A percentile compares a stretch with the other conserved stretches of the same genome.
Evolutionary conservation across 1,140 invertebrate species (phyloP).

Genomic region (Pachypeltis micranthus): DNA sequence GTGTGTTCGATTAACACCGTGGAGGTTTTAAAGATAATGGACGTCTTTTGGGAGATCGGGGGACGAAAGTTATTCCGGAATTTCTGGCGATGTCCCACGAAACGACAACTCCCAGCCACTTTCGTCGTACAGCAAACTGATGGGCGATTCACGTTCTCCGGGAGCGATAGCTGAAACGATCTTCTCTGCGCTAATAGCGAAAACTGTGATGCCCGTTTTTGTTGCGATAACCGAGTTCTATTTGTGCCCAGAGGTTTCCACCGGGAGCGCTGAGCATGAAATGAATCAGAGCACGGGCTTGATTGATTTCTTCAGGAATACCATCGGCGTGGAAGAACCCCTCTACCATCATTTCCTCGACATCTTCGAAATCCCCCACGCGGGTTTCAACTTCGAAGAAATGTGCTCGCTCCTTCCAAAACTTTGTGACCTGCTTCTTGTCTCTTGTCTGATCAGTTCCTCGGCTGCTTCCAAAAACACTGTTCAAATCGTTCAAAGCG

Average conservation of each 20-base stretch:
- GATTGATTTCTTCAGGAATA: slow-evolving; percentile 67
- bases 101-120: too few species aligned
- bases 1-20: too few species aligned
- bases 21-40: too few species aligned
- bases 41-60: too few species aligned
- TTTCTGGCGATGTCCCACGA: too few species aligned
- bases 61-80: too few species aligned
- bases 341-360: slow-evolving; percentile 78
- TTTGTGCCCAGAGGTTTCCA: slow-evolving; percentile 80
- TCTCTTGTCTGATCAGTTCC: neutral
- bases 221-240: slow-evolving; percentile 78
- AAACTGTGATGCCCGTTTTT: slow-evolving; percentile 61
- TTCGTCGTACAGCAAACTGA: too few species aligned
- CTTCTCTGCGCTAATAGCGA: too few species aligned
- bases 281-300: slow-evolving; percentile 77
- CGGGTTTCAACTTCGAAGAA: slow-evolving; percentile 65
- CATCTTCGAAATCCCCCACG: slow-evolving; percentile 62
- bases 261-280: slow-evolving; percentile 81
- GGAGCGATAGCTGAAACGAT: too few species aligned
- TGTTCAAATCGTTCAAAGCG: neutral
- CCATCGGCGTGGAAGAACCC: slow-evolving; percentile 83
- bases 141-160: too few species aligned
- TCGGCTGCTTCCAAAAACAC: neutral
- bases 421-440: slow-evolving; percentile 46
- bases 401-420: slow-evolving; percentile 56